These are phyloP conservation scores for Sycophila sp. DNA, from an alignment of 1,140 invertebrate species.

Conservation along the genomic window DNA sequence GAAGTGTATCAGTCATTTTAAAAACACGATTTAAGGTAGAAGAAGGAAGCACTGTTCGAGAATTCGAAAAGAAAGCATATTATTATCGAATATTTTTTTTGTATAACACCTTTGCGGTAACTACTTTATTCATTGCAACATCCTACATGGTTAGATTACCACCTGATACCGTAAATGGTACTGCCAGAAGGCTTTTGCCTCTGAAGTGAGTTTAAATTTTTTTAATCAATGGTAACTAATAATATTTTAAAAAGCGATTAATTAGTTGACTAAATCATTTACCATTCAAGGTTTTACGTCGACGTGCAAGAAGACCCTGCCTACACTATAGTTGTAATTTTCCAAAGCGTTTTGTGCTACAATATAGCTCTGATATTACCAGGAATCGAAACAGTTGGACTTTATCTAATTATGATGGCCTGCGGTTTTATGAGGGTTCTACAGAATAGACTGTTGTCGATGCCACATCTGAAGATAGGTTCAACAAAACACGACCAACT, in stretches of 20 bases:
- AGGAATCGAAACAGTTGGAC: background rate
- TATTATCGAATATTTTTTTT: background rate
- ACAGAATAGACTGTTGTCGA: background rate
- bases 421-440: background rate
- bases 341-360: background rate
- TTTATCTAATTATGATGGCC: background rate
- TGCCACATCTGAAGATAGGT: background rate
- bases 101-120: background rate
- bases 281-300: background rate
- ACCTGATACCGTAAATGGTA: background rate
- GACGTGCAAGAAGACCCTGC: background rate
- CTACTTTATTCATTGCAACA: background rate
- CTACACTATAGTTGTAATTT: background rate
- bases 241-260: too few species aligned
- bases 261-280: too few species aligned
- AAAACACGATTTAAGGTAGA: too few species aligned
- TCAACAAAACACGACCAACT: background rate
- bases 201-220: background rate
- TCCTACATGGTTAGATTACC: background rate
- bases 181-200: background rate
- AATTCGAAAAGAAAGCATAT: background rate
- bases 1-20: too few species aligned
- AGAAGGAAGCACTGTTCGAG: too few species aligned
- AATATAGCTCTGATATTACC: background rate
- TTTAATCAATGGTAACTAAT: too few species aligned